Conservation (phyloP, 2,113 vertebrate genomes). For the Lates calcarifer region DNA sequence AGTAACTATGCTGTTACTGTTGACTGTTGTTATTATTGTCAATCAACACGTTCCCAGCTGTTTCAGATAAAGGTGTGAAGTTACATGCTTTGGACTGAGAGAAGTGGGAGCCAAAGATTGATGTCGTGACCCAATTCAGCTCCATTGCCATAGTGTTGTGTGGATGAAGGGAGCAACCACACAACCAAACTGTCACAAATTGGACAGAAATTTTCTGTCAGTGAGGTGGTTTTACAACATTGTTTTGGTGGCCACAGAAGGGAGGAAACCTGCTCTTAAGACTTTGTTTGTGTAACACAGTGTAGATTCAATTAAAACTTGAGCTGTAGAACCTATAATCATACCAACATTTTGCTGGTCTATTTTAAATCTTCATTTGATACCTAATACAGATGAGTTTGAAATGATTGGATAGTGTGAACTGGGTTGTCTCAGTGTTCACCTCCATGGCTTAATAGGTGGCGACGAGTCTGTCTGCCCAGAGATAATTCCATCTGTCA, state of each 20-base stretch:
- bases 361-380: conserved; percentile 11
- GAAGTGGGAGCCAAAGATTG: not conserved
- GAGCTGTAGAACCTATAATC: not conserved
- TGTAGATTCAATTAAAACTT: conserved; percentile 6
- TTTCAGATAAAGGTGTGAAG: not conserved
- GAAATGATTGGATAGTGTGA: conserved; percentile 23
- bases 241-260: not conserved
- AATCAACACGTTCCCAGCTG: not conserved
- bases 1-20: not conserved
- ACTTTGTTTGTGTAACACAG: not conserved
- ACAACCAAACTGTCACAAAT: not conserved
- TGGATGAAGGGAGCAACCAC: not conserved
- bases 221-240: not conserved
- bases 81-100: not conserved
- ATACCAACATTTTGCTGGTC: not conserved
- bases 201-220: not conserved
- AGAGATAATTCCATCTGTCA: conserved; percentile 52
- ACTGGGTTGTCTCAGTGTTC: conserved; percentile 2
- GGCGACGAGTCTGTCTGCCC: conserved; percentile 33
- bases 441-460: conserved; percentile 34
- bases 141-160: not conserved
- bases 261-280: not conserved
- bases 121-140: not conserved
- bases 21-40: not conserved
- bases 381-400: conserved; percentile 5